Percentiles rank a stretch among this genome's conserved stretches.
These are phyloP conservation scores for Pipra filicauda DNA, from an alignment of 2,113 vertebrate genomes.

Conservation along the genomic window DNA sequence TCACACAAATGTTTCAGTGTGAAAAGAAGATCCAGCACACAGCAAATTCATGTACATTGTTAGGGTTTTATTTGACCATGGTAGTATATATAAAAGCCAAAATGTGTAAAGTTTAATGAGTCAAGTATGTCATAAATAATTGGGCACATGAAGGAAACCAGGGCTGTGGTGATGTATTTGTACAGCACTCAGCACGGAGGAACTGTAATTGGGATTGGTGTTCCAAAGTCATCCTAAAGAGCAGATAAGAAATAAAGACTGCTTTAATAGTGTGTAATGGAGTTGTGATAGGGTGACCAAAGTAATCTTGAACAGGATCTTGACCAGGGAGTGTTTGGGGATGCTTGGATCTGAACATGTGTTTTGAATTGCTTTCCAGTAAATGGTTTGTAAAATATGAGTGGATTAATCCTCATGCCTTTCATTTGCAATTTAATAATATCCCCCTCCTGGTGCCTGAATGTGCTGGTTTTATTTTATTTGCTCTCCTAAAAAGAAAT, in stretches of 20 bases:
- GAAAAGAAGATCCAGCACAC: background rate
- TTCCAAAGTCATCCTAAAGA: background rate
- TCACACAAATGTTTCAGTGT: background rate
- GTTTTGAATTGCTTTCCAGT: background rate
- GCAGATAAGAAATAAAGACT: background rate
- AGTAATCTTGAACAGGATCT: background rate
- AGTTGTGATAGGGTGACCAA: background rate
- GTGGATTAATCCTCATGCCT: background rate
- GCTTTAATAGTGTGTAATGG: background rate
- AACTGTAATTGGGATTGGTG: background rate
- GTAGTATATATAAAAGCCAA: background rate
- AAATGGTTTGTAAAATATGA: background rate
- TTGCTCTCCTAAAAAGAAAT: background rate
- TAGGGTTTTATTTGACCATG: background rate
- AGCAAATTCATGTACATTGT: background rate
- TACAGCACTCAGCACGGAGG: background rate
- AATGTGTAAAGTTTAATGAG: constrained; percentile 61
- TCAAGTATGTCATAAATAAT: constrained; percentile 46
- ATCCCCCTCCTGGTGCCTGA: background rate
- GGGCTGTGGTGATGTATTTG: constrained; percentile 19
- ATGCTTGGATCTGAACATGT: background rate
- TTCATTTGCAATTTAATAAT: background rate
- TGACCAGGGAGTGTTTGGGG: background rate
- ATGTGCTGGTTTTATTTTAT: background rate
- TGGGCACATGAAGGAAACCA: constrained; percentile 4